Percentiles rank a stretch among this genome's conserved stretches.
Evolutionary conservation across 2,888 invertebrate species (phyloP).

Genomic region (Carterocephalus palaemon): DNA sequence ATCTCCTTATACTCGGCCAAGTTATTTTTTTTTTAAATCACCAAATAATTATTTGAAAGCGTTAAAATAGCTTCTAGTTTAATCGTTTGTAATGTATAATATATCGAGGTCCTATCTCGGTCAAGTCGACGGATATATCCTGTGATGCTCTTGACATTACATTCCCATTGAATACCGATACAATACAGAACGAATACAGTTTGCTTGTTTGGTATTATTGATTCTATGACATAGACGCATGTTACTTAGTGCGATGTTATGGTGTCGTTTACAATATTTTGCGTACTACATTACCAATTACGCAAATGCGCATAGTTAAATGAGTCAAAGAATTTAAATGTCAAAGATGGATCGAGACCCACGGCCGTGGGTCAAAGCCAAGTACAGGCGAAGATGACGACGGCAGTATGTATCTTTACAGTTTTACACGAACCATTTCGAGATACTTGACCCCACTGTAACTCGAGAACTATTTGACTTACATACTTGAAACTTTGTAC

Average conservation of each 20-base stretch:
- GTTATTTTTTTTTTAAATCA: too few relatives aligned
- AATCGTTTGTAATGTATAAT: conserved; percentile 29
- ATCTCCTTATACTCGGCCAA: too few relatives aligned
- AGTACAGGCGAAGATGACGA: too few relatives aligned
- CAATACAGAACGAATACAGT: conserved; percentile 23
- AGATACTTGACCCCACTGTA: too few relatives aligned
- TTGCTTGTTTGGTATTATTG: conserved; percentile 21
- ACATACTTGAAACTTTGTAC: too few relatives aligned
- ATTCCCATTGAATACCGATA: conserved; percentile 22
- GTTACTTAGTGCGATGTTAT: conserved; percentile 4
- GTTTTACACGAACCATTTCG: too few relatives aligned
- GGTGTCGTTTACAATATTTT: conserved; percentile 13
- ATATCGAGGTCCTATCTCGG: conserved; percentile 49
- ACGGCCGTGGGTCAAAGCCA: too few relatives aligned
- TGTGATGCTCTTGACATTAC: conserved; percentile 56
- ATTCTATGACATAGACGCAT: conserved; percentile 16
- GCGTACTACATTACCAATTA: conserved; percentile 17
- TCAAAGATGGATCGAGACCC: too few relatives aligned
- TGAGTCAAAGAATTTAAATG: too few relatives aligned
- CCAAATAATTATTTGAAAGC: too few relatives aligned
- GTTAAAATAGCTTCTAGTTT: not conserved
- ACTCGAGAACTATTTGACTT: too few relatives aligned
- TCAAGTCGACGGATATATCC: conserved; percentile 57
- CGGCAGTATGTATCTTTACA: too few relatives aligned
- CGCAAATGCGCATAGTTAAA: conserved; percentile 15